Evolutionary conservation across 2,113 vertebrate species (phyloP).

Genomic region (Oenanthe melanoleuca): DNA sequence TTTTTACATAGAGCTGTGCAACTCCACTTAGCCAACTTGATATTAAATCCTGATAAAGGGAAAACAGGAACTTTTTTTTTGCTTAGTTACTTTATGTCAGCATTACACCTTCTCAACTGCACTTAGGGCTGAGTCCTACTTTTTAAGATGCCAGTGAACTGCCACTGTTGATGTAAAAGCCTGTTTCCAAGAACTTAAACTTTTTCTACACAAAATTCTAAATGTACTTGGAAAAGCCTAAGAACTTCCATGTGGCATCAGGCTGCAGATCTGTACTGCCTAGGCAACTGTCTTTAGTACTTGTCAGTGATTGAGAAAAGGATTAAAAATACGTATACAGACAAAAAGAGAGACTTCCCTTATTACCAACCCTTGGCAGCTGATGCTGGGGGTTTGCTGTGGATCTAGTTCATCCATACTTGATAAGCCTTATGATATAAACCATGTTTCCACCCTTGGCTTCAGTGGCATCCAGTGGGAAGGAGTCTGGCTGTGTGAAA

Average conservation of each 20-base stretch:
- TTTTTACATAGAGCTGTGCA: not conserved
- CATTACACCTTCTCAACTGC: not conserved
- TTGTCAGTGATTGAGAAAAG: conserved; percentile 1
- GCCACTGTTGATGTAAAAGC: not conserved
- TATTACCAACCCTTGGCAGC: not conserved
- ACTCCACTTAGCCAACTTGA: not conserved
- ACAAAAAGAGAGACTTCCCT: not conserved
- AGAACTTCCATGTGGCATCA: conserved; percentile 10
- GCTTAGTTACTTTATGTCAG: not conserved
- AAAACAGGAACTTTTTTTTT: not conserved
- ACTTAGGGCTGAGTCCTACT: not conserved
- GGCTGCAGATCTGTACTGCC: not conserved
- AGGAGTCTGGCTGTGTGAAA: not conserved
- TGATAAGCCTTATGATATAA: not conserved
- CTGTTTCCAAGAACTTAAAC: not conserved
- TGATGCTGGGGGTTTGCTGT: not conserved
- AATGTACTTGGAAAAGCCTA: not conserved
- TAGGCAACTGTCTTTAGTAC: not conserved
- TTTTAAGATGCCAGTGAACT: not conserved
- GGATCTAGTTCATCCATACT: not conserved
- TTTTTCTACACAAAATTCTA: not conserved
- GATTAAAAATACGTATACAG: not conserved
- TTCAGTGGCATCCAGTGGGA: not conserved
- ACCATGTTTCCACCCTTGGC: not conserved
- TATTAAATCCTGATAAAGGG: not conserved